Evolutionary conservation across 2,888 invertebrate species (phyloP), one percentile per base, ranked within the genome.

Genomic region (Apoda limacodes): DNA sequence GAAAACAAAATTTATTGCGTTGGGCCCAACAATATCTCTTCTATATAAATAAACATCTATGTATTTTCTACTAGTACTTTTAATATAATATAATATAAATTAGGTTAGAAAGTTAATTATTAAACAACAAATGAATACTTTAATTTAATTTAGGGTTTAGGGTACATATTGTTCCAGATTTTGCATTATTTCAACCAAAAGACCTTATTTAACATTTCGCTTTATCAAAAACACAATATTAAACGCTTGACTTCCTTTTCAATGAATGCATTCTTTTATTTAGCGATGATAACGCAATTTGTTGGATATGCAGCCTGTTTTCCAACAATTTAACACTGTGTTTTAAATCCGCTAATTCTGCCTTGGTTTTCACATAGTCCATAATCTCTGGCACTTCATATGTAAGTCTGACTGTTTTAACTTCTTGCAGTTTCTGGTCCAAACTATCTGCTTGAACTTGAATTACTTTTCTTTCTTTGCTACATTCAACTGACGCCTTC

Each of bases 311-410:
- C 0, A 50, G 43, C 15, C 74, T 51, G 25, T 70, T 76, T 4
- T 69, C 62, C 24, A 72, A 46, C 21, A 65, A 40, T 22, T 71
- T 75, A 10, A 78, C 56, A 3, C 55, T 52, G 23, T 69, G 65
- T 24, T 68, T 71, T 39, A 85, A 52, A 21, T 82, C 81, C 0
- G 67, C 52, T 1, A 83, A 46, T 34, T 84, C 76, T 0, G 72
- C 65, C 43, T 85, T 84, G 0, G 82, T 60, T 19, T 59, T 55
- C 0, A 86, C 82, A 20, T 85, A 86, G 1, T 85, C 84, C 68
- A 85, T 70, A 2, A 85, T 55, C 34, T 83, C 82, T 0, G 86
- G 86, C 0, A 83, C 82, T 45, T 72, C 65, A 35, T 81, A 84
- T 1, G 68, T 65, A 5, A 55, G 45, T 28, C 69, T 56, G 0